phyloP scores from a whole-genome alignment of 2,113 vertebrate genomes.

The Bujurquina vittata region DNA sequence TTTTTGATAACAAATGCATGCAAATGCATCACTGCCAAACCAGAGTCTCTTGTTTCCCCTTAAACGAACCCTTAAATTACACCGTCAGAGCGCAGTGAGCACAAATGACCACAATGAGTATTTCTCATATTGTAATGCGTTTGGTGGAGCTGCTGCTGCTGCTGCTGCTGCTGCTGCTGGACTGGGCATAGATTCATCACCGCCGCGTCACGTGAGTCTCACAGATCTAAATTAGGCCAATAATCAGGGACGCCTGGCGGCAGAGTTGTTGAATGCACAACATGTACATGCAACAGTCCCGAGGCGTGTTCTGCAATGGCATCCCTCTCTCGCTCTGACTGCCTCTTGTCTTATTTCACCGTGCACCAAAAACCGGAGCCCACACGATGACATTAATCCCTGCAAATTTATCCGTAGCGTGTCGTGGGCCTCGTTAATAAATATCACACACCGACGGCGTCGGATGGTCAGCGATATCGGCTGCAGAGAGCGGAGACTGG shows the following conservation, averaged over 20 bases:
- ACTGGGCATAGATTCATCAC: constrained; percentile 51
- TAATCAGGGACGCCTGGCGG: constrained; percentile 65
- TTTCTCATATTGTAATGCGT: constrained; percentile 9
- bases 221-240: constrained; percentile 70
- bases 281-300: constrained; percentile 45
- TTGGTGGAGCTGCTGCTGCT: constrained; percentile 15
- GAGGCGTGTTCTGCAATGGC: constrained; percentile 48
- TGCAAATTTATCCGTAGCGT: not conserved
- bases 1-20: not conserved
- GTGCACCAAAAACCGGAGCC: not conserved
- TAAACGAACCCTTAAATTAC: not conserved
- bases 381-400: not conserved
- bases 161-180: not conserved
- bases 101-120: not conserved
- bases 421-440: not conserved
- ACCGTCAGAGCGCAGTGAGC: not conserved
- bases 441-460: not conserved
- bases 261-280: constrained; percentile 58
- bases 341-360: not conserved
- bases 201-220: constrained; percentile 50
- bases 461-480: not conserved
- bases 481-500: not conserved
- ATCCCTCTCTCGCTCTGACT: constrained; percentile 13
- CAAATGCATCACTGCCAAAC: not conserved
- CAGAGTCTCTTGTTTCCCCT: not conserved